phyloP scores from a whole-genome alignment of 2,888 invertebrate species.

The Sarcophaga caerulescens region DNA sequence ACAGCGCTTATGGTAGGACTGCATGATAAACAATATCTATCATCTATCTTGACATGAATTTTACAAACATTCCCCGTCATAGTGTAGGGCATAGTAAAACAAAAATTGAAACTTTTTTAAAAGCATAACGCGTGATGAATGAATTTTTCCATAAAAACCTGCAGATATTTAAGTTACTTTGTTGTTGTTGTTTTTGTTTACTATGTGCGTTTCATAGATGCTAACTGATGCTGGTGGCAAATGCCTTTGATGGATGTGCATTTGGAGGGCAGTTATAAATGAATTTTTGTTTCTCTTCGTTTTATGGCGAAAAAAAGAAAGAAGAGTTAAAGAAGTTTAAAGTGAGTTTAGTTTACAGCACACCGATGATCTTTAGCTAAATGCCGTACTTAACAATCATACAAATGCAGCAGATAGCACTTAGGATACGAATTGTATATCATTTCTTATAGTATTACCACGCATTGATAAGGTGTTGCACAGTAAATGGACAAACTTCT shows the following conservation, averaged over 20 bases:
- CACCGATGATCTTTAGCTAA: conserved; percentile 38
- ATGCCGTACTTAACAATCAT: conserved; percentile 37
- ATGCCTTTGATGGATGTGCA: conserved; percentile 55
- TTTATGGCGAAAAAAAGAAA: background rate
- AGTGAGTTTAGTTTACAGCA: conserved; percentile 29
- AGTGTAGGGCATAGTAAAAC: background rate
- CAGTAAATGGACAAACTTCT: too few species aligned
- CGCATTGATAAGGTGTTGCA: background rate
- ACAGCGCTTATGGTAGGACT: too few species aligned
- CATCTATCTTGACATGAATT: too few species aligned
- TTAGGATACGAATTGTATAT: conserved; percentile 14
- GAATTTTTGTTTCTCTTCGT: conserved; percentile 3
- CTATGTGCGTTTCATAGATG: background rate
- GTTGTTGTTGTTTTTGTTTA: conserved; percentile 6
- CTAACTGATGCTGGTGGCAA: conserved; percentile 28
- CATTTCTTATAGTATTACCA: background rate
- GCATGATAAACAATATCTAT: too few species aligned
- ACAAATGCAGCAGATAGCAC: conserved; percentile 2
- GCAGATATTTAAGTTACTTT: background rate
- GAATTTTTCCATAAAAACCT: conserved; percentile 27
- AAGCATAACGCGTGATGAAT: conserved; percentile 53
- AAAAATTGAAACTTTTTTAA: conserved; percentile 31
- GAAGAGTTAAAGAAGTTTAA: background rate
- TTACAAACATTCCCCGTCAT: too few species aligned
- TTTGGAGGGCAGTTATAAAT: conserved; percentile 46